Base-by-base conservation (phyloP, 2,888 invertebrate species). In the Myopa testacea region DNA sequence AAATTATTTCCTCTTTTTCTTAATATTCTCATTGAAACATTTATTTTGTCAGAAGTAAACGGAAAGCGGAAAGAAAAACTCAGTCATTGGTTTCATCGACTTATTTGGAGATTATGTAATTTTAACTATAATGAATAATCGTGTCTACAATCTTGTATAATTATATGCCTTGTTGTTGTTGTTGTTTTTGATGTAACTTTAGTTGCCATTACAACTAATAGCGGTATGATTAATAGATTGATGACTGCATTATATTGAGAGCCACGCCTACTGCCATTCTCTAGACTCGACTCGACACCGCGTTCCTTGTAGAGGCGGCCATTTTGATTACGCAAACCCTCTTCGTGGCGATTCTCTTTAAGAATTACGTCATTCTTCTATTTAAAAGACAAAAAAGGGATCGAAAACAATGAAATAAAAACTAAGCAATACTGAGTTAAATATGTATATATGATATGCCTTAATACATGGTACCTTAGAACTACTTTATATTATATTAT, bases 271-370 rank as follows among this genome's bases (percentile, higher is more conserved):
- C 81, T 78, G 38, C 84, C 83, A 70, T 82, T 87, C 70, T 82
- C 84, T 34, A 83, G 78, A 58, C 83, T 85, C 55, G 84, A 76
- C 68, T 87, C 87, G 74, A 83, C 83, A 79, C 82, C 83, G 37
- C 87, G 86, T 65, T 88, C 88, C 79, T 88, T 89, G 80, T 88
- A 88, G 5, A 89, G 84, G 38, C 89, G 86, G 0, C 89, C 89
- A 80, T 89, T 89, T 83, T 88, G 88, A 84, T 89, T 89, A 78
- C 88, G 86, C 69, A 86, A 83, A 73, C 87, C 86, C 77, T 89
- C 88, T 80, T 88, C 89, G 79, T 87, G 86, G n/a, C 88, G 88
- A 82, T 86, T 87, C 76, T 89, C 89, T 77, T 88, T 88, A 12
- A 85, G 84, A 52, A 86, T 85, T 76, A 87, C 84, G 79, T 89